Percentiles rank a stretch among this genome's conserved stretches.
phyloP scores from a whole-genome alignment of 2,888 invertebrate genomes.

The Spodoptera littoralis region DNA sequence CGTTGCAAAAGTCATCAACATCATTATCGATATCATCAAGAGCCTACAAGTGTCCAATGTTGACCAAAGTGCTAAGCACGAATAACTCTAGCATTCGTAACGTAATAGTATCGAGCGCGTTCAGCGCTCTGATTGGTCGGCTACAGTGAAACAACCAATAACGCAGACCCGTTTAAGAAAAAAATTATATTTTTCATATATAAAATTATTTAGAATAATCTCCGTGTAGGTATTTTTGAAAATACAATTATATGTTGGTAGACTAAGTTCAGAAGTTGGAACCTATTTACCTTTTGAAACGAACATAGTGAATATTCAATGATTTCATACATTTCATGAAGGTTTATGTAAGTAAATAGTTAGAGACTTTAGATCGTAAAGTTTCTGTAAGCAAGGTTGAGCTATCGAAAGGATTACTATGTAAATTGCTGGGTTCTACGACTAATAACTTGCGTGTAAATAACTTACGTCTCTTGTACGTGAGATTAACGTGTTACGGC shows the following conservation, averaged over 20 bases:
- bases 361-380: conserved; percentile 46
- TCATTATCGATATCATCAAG: too few species aligned
- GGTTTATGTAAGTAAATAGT: conserved; percentile 34
- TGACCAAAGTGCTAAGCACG: too few species aligned
- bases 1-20: too few species aligned
- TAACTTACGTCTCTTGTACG: conserved; percentile 26
- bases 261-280: not conserved
- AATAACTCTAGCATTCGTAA: too few species aligned
- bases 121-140: too few species aligned
- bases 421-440: conserved; percentile 46
- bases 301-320: conserved; percentile 19
- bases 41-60: too few species aligned
- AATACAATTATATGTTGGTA: not conserved
- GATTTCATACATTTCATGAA: conserved; percentile 1
- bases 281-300: conserved; percentile 4
- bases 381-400: conserved; percentile 38
- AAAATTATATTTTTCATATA: too few species aligned
- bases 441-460: conserved; percentile 48
- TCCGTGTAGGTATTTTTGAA: not conserved
- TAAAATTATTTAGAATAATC: too few species aligned
- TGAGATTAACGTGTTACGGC: conserved; percentile 12
- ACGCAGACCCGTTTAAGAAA: too few species aligned
- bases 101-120: too few species aligned
- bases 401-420: conserved; percentile 55
- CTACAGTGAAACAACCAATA: too few species aligned